Conservation (phyloP, 2,797 vertebrate species). For the Erethizon dorsatum region DNA sequence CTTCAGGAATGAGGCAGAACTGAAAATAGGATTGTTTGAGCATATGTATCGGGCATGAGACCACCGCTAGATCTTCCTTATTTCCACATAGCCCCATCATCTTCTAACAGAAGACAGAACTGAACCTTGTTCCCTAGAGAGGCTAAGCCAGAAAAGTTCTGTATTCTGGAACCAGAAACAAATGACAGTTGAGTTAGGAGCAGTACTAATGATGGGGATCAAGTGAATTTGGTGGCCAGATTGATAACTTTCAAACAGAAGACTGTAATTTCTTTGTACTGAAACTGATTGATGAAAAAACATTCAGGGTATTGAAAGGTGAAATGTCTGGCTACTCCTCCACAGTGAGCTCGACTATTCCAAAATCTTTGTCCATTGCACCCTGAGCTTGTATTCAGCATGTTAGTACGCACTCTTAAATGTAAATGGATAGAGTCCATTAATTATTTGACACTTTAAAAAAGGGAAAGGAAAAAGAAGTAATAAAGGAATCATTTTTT, state of each 20-base stretch:
- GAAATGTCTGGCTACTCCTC: not conserved
- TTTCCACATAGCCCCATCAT: not conserved
- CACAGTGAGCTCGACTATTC: not conserved
- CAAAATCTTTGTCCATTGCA: not conserved
- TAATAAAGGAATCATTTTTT: not conserved
- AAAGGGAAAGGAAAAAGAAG: constrained; percentile 5
- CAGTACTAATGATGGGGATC: not conserved
- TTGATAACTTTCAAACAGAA: constrained; percentile 16
- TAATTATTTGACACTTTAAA: constrained; percentile 35
- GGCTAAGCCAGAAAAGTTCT: not conserved
- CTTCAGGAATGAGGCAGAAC: not conserved
- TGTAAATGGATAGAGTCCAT: not conserved
- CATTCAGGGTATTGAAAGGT: not conserved
- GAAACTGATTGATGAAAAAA: not conserved
- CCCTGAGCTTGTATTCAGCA: not conserved
- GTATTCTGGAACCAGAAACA: not conserved
- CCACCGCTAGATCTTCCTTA: not conserved
- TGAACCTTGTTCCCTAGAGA: not conserved
- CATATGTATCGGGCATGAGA: too few species aligned
- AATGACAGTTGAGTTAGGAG: not conserved
- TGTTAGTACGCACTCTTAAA: not conserved
- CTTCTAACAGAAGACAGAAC: not conserved
- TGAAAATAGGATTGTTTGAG: not conserved
- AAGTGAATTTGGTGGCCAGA: not conserved
- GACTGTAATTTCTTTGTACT: not conserved